These are phyloP conservation scores for Lissocephala sabroskyi DNA, from an alignment of 2,888 invertebrate species.

Conservation along the genomic window DNA sequence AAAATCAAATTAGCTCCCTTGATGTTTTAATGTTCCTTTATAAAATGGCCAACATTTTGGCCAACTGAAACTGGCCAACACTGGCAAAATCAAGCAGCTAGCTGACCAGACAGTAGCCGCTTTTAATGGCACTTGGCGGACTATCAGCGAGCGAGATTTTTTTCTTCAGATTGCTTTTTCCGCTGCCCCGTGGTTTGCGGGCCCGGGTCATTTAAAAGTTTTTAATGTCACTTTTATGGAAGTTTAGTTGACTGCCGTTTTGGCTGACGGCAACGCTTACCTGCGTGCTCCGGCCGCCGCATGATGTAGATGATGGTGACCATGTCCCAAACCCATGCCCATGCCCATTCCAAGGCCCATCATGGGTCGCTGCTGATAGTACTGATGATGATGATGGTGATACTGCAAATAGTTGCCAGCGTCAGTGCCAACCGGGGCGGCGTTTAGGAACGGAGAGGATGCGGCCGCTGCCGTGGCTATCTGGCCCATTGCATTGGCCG, in stretches of 20 bases:
- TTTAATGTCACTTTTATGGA: conserved; percentile 28
- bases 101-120: not conserved
- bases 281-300: no score
- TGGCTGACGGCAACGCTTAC: conserved; percentile 29
- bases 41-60: no score
- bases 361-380: conserved; percentile 51
- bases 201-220: conserved; percentile 6
- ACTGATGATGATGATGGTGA: conserved; percentile 57
- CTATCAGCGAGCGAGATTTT: not conserved
- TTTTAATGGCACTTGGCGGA: not conserved
- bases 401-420: conserved; percentile 49
- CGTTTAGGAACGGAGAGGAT: conserved; percentile 44
- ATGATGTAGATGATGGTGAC: conserved; percentile 22
- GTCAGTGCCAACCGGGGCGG: conserved; percentile 27
- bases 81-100: no score
- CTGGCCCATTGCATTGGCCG: conserved; percentile 52
- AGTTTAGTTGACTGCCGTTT: conserved; percentile 35
- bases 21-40: no score
- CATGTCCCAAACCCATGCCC: conserved; percentile 17
- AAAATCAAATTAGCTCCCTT: no score
- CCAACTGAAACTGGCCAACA: no score
- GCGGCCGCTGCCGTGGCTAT: conserved; percentile 53
- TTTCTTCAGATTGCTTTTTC: conserved; percentile 16
- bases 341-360: no score
- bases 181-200: not conserved